Evolutionary conservation across 1,140 invertebrate species (phyloP).

Genomic region (Zophobas morio): DNA sequence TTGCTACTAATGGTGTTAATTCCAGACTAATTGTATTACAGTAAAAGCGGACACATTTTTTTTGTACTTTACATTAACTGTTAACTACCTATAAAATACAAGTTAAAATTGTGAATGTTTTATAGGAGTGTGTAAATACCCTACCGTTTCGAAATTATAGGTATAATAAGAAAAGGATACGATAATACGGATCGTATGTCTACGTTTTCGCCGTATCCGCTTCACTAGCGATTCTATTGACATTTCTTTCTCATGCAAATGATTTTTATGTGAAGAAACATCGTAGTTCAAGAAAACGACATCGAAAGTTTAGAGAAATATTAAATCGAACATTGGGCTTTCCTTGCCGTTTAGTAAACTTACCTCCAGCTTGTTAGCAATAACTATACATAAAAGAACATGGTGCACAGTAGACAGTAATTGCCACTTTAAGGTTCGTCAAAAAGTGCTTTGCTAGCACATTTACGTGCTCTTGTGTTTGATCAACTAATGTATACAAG

Average conservation of each 20-base stretch:
- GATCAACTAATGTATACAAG: conserved; percentile 45
- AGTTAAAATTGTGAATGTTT: no score
- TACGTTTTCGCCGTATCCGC: background rate
- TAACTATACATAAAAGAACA: background rate
- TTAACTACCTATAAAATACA: no score
- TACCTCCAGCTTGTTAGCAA: background rate
- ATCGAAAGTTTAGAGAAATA: conserved; percentile 2
- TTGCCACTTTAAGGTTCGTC: conserved; percentile 39
- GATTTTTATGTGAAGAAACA: background rate
- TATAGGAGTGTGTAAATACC: no score
- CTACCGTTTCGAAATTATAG: no score
- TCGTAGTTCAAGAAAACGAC: conserved; percentile 2
- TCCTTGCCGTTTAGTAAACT: background rate
- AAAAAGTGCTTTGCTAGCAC: conserved; percentile 27
- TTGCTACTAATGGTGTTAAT: no score
- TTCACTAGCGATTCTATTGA: background rate
- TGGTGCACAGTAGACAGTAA: conserved; percentile 22
- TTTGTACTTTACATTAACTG: no score
- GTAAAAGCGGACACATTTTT: no score
- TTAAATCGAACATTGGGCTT: background rate
- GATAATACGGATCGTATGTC: background rate
- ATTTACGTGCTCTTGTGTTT: conserved; percentile 31
- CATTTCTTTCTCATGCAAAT: conserved; percentile 34
- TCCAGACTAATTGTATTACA: no score
- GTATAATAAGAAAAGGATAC: background rate